Percentiles rank a stretch among this genome's conserved stretches.
These are phyloP conservation scores for Mylabris phalerata DNA, from an alignment of 1,140 invertebrate species.

Conservation along the genomic window DNA sequence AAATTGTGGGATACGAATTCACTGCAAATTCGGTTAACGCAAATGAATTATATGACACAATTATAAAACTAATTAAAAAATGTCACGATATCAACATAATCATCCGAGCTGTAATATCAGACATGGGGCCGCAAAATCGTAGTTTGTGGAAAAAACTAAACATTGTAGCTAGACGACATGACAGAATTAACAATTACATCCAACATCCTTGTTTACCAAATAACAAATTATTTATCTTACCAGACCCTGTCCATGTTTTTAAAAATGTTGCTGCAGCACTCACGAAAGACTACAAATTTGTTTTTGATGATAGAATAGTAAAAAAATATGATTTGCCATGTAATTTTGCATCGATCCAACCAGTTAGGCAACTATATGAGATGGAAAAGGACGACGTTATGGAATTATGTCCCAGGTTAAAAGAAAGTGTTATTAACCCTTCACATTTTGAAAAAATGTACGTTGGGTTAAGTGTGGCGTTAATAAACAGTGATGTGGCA, in stretches of 20 bases:
- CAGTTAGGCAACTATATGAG: background rate
- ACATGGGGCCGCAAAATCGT: background rate
- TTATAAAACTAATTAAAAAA: background rate
- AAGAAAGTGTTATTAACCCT: slow-evolving; percentile 3
- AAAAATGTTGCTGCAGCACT: slow-evolving; percentile 2
- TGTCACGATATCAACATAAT: background rate
- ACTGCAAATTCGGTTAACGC: background rate
- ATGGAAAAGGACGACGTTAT: background rate
- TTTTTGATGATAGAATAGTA: background rate
- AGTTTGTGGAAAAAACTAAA: background rate
- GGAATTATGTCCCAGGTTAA: background rate
- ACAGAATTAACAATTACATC: slow-evolving; percentile 1
- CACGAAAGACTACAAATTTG: background rate
- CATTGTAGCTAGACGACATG: background rate
- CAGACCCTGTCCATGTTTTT: slow-evolving; percentile 1
- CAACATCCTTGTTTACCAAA: slow-evolving; percentile 1
- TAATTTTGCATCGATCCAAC: background rate
- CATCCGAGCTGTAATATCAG: background rate
- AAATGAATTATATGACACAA: background rate
- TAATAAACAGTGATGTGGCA: slow-evolving; percentile 2
- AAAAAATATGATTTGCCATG: slow-evolving; percentile 6
- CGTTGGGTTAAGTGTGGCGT: background rate
- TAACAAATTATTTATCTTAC: slow-evolving; percentile 5
- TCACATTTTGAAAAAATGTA: slow-evolving; percentile 13
- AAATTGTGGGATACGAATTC: background rate